Conservation (phyloP, 1,140 invertebrate genomes). For the Drosophila ficusphila region DNA sequence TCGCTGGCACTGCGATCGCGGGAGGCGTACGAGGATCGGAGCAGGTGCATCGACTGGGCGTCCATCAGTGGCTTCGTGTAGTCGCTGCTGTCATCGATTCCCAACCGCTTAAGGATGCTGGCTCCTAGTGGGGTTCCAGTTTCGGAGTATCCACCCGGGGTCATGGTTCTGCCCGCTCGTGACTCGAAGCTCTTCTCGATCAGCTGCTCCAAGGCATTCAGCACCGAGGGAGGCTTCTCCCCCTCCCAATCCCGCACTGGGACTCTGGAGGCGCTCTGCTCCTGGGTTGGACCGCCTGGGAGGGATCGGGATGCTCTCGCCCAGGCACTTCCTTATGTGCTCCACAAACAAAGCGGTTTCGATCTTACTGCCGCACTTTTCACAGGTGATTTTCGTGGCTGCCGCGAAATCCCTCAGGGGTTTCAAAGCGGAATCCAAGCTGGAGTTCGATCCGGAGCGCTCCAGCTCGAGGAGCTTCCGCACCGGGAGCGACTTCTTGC, state of each 20-base stretch:
- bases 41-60: slow-evolving; percentile 92
- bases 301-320: slow-evolving; percentile 87
- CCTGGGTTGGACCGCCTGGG: slow-evolving; percentile 36
- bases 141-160: slow-evolving; percentile 66
- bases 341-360: slow-evolving; percentile 96
- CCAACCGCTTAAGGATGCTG: slow-evolving; percentile 95
- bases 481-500: slow-evolving; percentile 96
- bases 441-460: slow-evolving; percentile 87
- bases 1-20: slow-evolving; percentile 93
- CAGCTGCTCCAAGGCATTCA: slow-evolving; percentile 97
- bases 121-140: slow-evolving; percentile 90
- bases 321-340: slow-evolving; percentile 94
- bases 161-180: slow-evolving; percentile 85
- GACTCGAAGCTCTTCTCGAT: slow-evolving; percentile 99
- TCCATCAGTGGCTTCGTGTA: slow-evolving; percentile 96
- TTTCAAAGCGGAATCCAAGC: slow-evolving; percentile 88
- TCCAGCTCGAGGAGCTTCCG: slow-evolving; percentile 95
- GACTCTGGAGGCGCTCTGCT: slow-evolving; percentile 84
- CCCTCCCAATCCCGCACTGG: slow-evolving; percentile 85
- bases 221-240: slow-evolving; percentile 89
- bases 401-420: slow-evolving; percentile 86
- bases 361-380: slow-evolving; percentile 98
- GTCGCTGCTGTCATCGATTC: slow-evolving; percentile 97
- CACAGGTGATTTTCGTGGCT: slow-evolving; percentile 95
- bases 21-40: slow-evolving; percentile 88